Evolutionary conservation across 2,113 vertebrate species (phyloP).

Genomic region (Machaerirhynchus nigripectus): DNA sequence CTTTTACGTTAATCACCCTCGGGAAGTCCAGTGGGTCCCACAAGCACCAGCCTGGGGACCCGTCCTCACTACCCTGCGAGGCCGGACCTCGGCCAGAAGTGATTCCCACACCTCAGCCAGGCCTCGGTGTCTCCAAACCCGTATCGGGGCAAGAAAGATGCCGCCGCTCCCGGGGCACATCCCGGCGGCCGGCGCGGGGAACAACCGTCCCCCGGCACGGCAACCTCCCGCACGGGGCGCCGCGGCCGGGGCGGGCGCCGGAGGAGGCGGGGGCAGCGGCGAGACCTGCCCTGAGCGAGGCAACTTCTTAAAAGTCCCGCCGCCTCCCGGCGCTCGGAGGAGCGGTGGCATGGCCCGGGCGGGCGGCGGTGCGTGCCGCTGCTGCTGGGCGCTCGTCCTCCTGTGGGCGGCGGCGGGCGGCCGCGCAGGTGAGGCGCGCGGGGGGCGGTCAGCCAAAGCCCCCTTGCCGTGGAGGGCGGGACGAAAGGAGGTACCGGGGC

Average conservation of each 20-base stretch:
- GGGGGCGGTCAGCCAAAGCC: not conserved
- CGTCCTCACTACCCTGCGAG: not conserved
- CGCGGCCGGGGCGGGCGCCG: not conserved
- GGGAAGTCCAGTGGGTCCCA: not conserved
- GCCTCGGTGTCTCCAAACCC: not conserved
- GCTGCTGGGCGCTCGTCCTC: conserved; percentile 44
- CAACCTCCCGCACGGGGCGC: not conserved
- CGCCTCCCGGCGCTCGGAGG: not conserved
- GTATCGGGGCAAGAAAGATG: rapidly evolving
- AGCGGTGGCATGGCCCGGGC: not conserved
- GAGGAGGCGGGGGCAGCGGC: conserved; percentile 29
- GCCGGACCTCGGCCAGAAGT: not conserved
- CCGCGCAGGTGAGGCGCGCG: conserved; percentile 59
- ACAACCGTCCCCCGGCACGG: not conserved
- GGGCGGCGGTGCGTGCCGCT: not conserved
- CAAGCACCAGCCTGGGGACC: too few species aligned
- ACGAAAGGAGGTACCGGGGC: not conserved
- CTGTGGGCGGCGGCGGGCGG: not conserved
- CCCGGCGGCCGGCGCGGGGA: too few species aligned
- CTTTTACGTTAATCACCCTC: rapidly evolving
- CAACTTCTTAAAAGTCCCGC: conserved; percentile 37
- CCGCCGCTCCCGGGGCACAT: not conserved
- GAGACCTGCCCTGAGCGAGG: conserved; percentile 19
- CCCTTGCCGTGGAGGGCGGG: not conserved
- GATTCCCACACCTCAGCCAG: not conserved